phyloP scores from a whole-genome alignment of 2,888 invertebrate species.

The Augochlorella aurata region DNA sequence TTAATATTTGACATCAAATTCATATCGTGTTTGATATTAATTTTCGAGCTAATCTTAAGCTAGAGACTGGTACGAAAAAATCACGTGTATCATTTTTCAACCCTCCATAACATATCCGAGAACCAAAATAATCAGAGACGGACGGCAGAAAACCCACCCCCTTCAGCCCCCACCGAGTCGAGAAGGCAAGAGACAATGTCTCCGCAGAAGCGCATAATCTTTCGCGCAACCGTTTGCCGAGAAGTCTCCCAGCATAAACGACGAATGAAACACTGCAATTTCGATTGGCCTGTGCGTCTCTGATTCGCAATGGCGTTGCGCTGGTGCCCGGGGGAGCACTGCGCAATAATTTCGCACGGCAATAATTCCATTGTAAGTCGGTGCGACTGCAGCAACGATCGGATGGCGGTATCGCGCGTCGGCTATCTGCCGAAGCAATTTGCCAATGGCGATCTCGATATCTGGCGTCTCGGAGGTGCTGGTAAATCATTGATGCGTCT shows the following conservation, averaged over 20 bases:
- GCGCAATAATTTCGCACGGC: slow-evolving; percentile 2
- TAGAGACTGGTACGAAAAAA: no score
- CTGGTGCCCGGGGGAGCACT: neutral
- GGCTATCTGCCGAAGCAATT: slow-evolving; percentile 17
- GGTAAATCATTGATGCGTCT: slow-evolving; percentile 55
- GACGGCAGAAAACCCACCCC: no score
- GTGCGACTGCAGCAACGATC: neutral
- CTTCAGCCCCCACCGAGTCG: no score
- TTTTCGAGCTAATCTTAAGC: no score
- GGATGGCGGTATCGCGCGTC: neutral
- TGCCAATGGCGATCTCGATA: slow-evolving; percentile 38
- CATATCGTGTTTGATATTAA: no score
- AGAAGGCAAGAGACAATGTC: no score
- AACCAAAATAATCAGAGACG: no score
- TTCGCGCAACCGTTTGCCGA: no score
- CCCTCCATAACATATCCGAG: no score
- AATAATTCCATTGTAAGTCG: slow-evolving; percentile 66
- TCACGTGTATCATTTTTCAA: no score
- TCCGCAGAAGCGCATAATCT: no score
- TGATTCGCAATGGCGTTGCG: neutral
- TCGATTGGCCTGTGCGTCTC: neutral
- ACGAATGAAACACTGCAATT: neutral
- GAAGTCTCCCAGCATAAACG: neutral
- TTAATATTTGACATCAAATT: no score
- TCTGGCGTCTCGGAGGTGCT: slow-evolving; percentile 29